A percentile compares a stretch with the other conserved stretches of the same genome.
Conservation (phyloP, 2,888 invertebrate genomes). For the Rhopalosiphum nymphaeae region DNA sequence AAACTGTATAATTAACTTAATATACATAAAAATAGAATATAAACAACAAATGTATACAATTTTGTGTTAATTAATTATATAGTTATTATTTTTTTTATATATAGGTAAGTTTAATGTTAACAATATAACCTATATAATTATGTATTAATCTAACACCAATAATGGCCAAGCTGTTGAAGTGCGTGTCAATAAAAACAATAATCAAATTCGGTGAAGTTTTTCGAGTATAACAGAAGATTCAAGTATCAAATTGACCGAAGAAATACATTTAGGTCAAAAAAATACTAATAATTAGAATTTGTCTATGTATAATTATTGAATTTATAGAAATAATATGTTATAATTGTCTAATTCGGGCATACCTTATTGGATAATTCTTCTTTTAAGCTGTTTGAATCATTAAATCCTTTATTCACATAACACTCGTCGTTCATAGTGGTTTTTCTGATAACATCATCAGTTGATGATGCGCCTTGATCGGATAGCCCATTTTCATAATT, state of each 20-base stretch:
- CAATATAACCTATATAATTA: neutral
- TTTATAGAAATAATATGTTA: neutral
- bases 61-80: too few relatives aligned
- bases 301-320: neutral
- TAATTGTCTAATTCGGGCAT: neutral
- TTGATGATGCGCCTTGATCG: neutral
- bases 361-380: conserved; percentile 33
- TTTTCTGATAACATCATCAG: neutral
- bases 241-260: neutral
- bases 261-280: neutral
- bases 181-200: neutral
- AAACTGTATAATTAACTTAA: too few relatives aligned
- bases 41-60: too few relatives aligned
- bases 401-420: conserved; percentile 44
- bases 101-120: neutral
- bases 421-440: neutral
- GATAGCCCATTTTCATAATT: neutral
- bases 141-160: too few relatives aligned
- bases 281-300: neutral
- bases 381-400: conserved; percentile 10
- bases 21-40: too few relatives aligned
- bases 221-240: neutral
- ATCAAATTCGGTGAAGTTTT: neutral
- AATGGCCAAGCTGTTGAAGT: neutral
- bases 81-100: neutral